Evolutionary conservation across 1,140 invertebrate species (phyloP).

Genomic region (Chrysopa pallens): DNA sequence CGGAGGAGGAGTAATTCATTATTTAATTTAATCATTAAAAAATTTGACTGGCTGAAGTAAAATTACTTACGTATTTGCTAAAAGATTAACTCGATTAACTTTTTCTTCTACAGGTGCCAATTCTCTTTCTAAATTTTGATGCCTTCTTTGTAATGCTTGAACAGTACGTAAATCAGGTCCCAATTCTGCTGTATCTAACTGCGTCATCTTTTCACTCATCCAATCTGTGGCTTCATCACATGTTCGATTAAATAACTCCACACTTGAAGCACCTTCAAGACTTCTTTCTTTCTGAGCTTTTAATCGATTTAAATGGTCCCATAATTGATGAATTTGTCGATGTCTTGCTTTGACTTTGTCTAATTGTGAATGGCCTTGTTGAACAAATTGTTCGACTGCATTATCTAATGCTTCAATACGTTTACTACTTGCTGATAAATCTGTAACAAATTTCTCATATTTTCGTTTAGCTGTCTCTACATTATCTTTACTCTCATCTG

Average conservation of each 20-base stretch:
- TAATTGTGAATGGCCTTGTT: constrained; percentile 73
- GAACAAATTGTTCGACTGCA: constrained; percentile 71
- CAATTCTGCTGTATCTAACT: constrained; percentile 58
- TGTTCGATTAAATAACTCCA: constrained; percentile 84
- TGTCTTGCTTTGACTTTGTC: constrained; percentile 68
- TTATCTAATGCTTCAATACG: constrained; percentile 77
- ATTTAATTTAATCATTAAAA: background rate
- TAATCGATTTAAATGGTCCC: constrained; percentile 74
- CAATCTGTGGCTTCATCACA: constrained; percentile 86
- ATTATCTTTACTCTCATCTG: constrained; percentile 70
- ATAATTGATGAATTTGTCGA: constrained; percentile 70
- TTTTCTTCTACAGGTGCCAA: constrained; percentile 80
- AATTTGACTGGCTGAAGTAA: background rate
- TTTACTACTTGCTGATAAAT: constrained; percentile 80
- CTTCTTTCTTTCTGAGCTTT: constrained; percentile 83
- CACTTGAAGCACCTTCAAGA: constrained; percentile 79
- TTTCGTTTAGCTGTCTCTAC: constrained; percentile 90
- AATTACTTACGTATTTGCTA: constrained; percentile 52
- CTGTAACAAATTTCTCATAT: constrained; percentile 93
- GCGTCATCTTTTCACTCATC: constrained; percentile 85
- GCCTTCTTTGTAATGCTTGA: constrained; percentile 71
- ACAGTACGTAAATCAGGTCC: constrained; percentile 80
- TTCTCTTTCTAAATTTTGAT: constrained; percentile 80
- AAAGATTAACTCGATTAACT: constrained; percentile 58
- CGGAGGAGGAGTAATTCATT: constrained; percentile 12